A percentile compares a stretch with the other conserved stretches of the same genome.
Evolutionary conservation across 1,140 invertebrate species (phyloP).

Genomic region (Leguminivora glycinivorella): DNA sequence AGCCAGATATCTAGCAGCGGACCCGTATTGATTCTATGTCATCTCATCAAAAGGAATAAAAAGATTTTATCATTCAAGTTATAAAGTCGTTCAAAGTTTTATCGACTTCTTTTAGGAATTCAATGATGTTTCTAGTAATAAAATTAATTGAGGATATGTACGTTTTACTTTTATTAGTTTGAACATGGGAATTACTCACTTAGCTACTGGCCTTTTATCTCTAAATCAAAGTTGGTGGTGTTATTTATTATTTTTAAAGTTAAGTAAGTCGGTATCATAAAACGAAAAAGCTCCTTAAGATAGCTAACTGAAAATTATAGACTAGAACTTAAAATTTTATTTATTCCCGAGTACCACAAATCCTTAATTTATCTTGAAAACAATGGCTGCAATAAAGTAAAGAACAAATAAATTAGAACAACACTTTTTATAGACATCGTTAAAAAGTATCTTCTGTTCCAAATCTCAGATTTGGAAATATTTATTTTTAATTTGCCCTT

Average conservation of each 20-base stretch:
- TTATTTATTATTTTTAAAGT: neutral
- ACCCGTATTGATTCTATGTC: too few species aligned
- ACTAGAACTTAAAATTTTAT: neutral
- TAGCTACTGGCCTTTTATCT: neutral
- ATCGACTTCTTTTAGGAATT: too few species aligned
- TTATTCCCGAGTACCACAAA: neutral
- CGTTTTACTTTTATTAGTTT: neutral
- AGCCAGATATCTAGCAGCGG: too few species aligned
- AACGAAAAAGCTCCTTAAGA: neutral
- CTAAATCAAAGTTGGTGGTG: neutral
- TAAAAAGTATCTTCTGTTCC: neutral
- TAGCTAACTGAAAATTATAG: too few species aligned
- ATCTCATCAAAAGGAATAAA: too few species aligned
- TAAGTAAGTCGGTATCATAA: neutral
- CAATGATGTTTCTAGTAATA: neutral
- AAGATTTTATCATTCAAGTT: too few species aligned
- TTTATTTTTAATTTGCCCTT: slow-evolving; percentile 15
- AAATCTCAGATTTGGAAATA: neutral
- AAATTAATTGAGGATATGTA: neutral
- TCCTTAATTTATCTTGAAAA: neutral
- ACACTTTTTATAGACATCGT: neutral
- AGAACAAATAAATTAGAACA: neutral
- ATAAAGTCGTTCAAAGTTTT: too few species aligned
- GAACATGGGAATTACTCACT: neutral
- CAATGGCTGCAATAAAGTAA: neutral